Percentiles rank a stretch among this genome's conserved stretches.
Evolutionary conservation across 1,140 invertebrate species (phyloP).

Genomic region (Brachionus rubens): DNA sequence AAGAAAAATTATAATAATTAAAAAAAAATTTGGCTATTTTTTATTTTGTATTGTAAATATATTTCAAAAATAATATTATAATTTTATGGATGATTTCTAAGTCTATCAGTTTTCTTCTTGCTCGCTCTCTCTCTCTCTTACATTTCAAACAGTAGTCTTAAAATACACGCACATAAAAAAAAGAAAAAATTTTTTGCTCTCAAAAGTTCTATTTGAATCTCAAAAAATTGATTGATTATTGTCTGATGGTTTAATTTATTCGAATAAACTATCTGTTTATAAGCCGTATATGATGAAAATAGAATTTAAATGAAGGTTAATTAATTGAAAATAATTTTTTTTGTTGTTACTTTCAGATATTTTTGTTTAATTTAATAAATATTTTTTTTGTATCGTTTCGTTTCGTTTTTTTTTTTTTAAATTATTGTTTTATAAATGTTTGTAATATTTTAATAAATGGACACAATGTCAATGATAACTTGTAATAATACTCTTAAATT

Average conservation of each 20-base stretch:
- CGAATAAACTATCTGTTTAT: background rate
- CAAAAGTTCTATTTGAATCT: background rate
- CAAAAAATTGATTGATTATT: slow-evolving; percentile 25
- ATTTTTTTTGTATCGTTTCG: too few relatives aligned
- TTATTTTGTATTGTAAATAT: too few relatives aligned
- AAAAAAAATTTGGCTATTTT: slow-evolving; percentile 2
- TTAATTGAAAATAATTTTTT: too few relatives aligned
- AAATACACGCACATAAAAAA: too few relatives aligned
- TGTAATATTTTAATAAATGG: background rate
- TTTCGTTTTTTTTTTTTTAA: too few relatives aligned
- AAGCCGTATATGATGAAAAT: background rate
- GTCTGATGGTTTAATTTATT: slow-evolving; percentile 40
- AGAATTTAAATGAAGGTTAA: too few relatives aligned
- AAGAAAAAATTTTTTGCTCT: too few relatives aligned
- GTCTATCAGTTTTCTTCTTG: slow-evolving; percentile 15
- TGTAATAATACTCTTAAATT: slow-evolving; percentile 23
- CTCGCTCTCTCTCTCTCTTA: too few relatives aligned
- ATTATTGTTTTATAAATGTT: background rate
- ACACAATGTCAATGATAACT: slow-evolving; percentile 13
- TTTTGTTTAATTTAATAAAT: too few relatives aligned
- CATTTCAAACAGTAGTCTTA: too few relatives aligned
- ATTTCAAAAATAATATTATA: background rate
- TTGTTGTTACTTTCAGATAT: too few relatives aligned
- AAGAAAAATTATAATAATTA: background rate
- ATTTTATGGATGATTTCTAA: slow-evolving; percentile 20